Percentiles rank a stretch among this genome's conserved stretches.
Conservation (phyloP, 2,797 vertebrate species). For the Cetoscarus ocellatus region DNA sequence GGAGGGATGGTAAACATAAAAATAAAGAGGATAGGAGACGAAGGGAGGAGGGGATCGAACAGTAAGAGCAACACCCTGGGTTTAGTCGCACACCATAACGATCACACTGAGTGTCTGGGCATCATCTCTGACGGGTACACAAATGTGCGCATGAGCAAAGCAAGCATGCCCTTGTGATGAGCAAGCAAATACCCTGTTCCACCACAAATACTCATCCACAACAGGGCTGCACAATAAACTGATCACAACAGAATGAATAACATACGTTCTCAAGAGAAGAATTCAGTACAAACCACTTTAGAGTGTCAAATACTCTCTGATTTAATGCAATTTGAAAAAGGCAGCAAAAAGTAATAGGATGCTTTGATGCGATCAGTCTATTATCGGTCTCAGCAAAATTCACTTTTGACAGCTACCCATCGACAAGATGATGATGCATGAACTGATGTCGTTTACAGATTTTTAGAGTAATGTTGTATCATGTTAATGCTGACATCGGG, state of each 20-base stretch:
- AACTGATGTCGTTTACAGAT: too few species aligned
- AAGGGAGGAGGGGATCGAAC: slow-evolving; percentile 57
- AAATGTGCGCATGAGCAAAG: slow-evolving; percentile 60
- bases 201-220: slow-evolving; percentile 33
- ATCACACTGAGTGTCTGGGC: slow-evolving; percentile 40
- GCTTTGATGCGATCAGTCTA: too few species aligned
- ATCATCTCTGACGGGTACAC: slow-evolving; percentile 33
- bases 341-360: not conserved
- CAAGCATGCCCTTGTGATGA: slow-evolving; percentile 65
- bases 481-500: too few species aligned
- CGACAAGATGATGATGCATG: too few species aligned
- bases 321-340: not conserved
- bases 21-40: slow-evolving; percentile 70
- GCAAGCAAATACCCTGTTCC: slow-evolving; percentile 38
- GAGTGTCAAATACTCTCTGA: not conserved
- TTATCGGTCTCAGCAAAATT: too few species aligned
- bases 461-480: too few species aligned
- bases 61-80: slow-evolving; percentile 68
- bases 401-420: too few species aligned
- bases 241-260: not conserved
- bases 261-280: not conserved
- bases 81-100: slow-evolving; percentile 66
- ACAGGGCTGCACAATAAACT: slow-evolving; percentile 46
- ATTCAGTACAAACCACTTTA: not conserved
- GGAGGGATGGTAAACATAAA: slow-evolving; percentile 84